phyloP scores from a whole-genome alignment of 1,140 invertebrate species.

The Drosophila nigrodunni region DNA sequence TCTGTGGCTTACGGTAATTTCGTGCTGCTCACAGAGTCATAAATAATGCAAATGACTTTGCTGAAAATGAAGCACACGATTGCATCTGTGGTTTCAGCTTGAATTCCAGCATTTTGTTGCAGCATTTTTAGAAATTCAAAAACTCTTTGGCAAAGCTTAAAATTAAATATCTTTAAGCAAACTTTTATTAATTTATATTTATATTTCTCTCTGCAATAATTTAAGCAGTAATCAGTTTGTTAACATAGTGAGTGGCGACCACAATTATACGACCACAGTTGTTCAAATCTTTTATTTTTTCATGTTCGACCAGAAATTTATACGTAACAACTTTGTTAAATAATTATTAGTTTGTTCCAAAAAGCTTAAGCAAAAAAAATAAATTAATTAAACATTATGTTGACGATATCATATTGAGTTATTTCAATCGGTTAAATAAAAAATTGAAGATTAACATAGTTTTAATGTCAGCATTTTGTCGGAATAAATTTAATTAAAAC shows the following conservation, averaged over 20 bases:
- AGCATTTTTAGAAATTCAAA: background rate
- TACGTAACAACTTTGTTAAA: constrained; percentile 4
- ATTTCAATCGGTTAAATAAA: background rate
- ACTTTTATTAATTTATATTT: background rate
- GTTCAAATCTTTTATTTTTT: background rate
- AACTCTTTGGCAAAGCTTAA: background rate
- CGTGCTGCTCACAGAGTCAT: constrained; percentile 34
- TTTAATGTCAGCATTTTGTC: constrained; percentile 14
- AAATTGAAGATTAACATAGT: constrained; percentile 1
- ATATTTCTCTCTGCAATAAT: no score
- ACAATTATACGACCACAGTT: background rate
- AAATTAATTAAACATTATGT: constrained; percentile 11
- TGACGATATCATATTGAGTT: constrained; percentile 5
- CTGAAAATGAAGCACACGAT: constrained; percentile 45
- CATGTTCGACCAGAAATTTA: background rate
- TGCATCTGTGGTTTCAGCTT: constrained; percentile 21
- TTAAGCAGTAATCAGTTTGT: no score
- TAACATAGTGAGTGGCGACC: no score
- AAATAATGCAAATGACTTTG: constrained; percentile 62
- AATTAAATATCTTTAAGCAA: background rate
- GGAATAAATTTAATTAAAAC: constrained; percentile 11
- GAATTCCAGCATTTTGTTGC: constrained; percentile 3
- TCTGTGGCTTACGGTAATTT: constrained; percentile 35
- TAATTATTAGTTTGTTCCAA: constrained; percentile 1
- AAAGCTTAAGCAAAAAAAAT: background rate